A percentile compares a stretch with the other conserved stretches of the same genome.
These are phyloP conservation scores for Cordilura impudica DNA, from an alignment of 2,888 invertebrate genomes.

Conservation along the genomic window DNA sequence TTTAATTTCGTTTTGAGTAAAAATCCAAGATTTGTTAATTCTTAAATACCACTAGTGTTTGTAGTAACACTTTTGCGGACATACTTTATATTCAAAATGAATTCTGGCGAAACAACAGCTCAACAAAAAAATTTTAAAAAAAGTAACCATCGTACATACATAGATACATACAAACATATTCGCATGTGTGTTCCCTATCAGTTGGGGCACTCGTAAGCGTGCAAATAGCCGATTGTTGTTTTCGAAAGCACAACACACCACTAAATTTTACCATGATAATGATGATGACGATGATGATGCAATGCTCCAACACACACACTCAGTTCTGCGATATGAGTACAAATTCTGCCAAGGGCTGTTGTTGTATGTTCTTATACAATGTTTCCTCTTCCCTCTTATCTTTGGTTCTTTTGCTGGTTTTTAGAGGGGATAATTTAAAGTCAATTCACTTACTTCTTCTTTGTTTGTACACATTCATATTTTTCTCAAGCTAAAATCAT, in stretches of 20 bases:
- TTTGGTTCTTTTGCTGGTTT: not conserved
- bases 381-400: not conserved
- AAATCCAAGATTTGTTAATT: too few relatives aligned
- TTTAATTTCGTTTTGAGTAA: too few relatives aligned
- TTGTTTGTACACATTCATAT: too few relatives aligned
- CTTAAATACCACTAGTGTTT: too few relatives aligned
- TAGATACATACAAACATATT: not conserved
- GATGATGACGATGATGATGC: constrained; percentile 57
- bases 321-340: not conserved
- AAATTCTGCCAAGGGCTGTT: not conserved
- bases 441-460: not conserved
- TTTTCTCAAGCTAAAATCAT: not conserved
- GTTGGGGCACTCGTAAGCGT: constrained; percentile 1
- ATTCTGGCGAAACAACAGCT: constrained; percentile 34
- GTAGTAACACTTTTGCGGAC: not conserved
- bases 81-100: constrained; percentile 38
- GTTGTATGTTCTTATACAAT: not conserved
- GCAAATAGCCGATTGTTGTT: constrained; percentile 27
- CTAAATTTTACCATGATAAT: constrained; percentile 15
- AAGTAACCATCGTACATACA: not conserved
- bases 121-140: too few relatives aligned
- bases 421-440: not conserved
- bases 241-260: constrained; percentile 11
- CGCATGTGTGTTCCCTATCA: not conserved
- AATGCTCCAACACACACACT: constrained; percentile 19